Evolutionary conservation across 2,888 invertebrate genomes (phyloP).

Genomic region (Tanaodytes sp.): DNA sequence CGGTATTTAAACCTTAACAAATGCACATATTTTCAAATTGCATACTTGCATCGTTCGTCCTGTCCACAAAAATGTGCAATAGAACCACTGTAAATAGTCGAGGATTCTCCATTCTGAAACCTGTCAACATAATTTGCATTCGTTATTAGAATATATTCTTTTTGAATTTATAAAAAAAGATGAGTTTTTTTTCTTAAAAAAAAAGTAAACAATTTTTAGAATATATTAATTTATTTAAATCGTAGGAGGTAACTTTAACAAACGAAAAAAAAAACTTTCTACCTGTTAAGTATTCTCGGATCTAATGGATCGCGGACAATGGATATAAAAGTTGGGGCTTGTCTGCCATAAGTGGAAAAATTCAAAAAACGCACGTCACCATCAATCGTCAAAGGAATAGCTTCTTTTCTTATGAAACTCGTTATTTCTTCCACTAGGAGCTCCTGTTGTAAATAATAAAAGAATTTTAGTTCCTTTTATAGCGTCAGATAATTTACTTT

Average conservation of each 20-base stretch:
- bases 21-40: background rate
- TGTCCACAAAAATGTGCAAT: conserved; percentile 80
- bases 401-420: conserved; percentile 74
- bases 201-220: no score
- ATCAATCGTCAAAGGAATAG: conserved; percentile 78
- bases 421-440: conserved; percentile 75
- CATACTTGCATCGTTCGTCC: conserved; percentile 76
- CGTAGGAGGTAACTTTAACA: no score
- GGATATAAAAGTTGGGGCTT: conserved; percentile 77
- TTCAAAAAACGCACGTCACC: conserved; percentile 77
- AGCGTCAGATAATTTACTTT: background rate
- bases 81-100: conserved; percentile 72
- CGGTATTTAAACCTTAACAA: background rate
- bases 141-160: no score
- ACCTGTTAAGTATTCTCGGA: conserved; percentile 74
- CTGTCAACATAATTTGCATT: conserved; percentile 49
- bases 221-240: no score
- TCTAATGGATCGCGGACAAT: conserved; percentile 78
- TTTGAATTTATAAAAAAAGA: no score
- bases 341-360: conserved; percentile 76
- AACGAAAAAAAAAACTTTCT: conserved; percentile 53
- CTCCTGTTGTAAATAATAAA: conserved; percentile 68
- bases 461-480: no score
- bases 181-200: no score
- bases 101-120: conserved; percentile 67